Evolutionary conservation across 2,797 vertebrate species (phyloP).

Genomic region (Sparidentex hasta): DNA sequence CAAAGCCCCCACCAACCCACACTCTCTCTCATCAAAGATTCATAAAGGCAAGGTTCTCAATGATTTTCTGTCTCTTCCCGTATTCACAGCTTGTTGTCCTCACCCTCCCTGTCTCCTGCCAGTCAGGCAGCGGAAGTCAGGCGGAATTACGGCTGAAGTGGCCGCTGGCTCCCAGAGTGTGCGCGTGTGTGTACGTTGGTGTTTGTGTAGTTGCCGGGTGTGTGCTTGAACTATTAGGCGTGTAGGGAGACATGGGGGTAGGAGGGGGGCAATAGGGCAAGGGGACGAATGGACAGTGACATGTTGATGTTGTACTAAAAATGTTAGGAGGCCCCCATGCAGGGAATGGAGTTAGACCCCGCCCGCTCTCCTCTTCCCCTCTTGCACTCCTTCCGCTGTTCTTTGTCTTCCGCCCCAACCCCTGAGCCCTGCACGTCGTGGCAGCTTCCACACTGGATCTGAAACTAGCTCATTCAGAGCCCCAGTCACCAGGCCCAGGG

Average conservation of each 20-base stretch:
- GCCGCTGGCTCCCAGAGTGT: slow-evolving; percentile 74
- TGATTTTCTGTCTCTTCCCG: slow-evolving; percentile 99
- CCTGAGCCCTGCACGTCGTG: slow-evolving; percentile 60
- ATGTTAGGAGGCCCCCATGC: slow-evolving; percentile 63
- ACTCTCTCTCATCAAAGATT: slow-evolving; percentile 95
- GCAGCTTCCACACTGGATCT: slow-evolving; percentile 74
- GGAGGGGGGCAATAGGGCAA: slow-evolving; percentile 53
- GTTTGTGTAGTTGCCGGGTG: slow-evolving; percentile 40
- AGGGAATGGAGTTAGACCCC: slow-evolving; percentile 43
- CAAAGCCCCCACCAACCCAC: slow-evolving; percentile 88
- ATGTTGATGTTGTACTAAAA: slow-evolving; percentile 77
- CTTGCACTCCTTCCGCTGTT: slow-evolving; percentile 67
- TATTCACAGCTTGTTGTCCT: slow-evolving; percentile 97
- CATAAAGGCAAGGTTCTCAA: slow-evolving; percentile 97
- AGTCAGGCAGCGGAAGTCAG: slow-evolving; percentile 93
- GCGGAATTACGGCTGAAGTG: slow-evolving; percentile 92
- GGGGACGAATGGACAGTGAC: slow-evolving; percentile 65
- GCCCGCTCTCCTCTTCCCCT: slow-evolving; percentile 49
- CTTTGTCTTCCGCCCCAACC: slow-evolving; percentile 74
- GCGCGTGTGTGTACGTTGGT: slow-evolving; percentile 24
- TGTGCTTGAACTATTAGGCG: slow-evolving; percentile 42
- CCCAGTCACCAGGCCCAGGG: slow-evolving; percentile 77
- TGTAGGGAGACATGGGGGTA: slow-evolving; percentile 35
- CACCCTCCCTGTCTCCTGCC: slow-evolving; percentile 87
- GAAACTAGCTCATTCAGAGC: slow-evolving; percentile 74